Conservation (phyloP, 2,888 invertebrate species). For the Idaea aversata region DNA sequence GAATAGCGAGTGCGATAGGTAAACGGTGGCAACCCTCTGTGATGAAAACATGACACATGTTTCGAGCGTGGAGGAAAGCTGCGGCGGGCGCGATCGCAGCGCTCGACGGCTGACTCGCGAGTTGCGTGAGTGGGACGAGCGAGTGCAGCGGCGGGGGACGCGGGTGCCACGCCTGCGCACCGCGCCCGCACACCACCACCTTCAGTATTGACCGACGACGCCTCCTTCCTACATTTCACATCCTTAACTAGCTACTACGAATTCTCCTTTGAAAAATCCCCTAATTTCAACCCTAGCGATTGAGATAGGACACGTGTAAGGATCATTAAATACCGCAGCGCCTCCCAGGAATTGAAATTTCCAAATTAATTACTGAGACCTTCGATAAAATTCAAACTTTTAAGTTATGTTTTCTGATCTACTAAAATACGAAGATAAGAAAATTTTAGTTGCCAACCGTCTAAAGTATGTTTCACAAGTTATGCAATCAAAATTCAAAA, state of each 20-base stretch:
- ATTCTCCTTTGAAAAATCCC: conserved; percentile 75
- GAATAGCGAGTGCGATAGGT: conserved; percentile 43
- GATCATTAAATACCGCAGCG: conserved; percentile 35
- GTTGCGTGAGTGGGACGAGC: conserved; percentile 68
- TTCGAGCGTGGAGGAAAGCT: conserved; percentile 55
- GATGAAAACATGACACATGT: conserved; percentile 79
- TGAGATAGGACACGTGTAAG: conserved; percentile 68
- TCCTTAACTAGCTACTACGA: conserved; percentile 77
- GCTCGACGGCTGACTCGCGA: conserved; percentile 76
- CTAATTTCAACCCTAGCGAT: conserved; percentile 65
- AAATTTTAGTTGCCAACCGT: conserved; percentile 18
- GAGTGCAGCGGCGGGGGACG: conserved; percentile 41
- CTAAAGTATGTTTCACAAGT: conserved; percentile 25
- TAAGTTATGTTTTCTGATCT: conserved; percentile 6
- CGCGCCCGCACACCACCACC: conserved; percentile 72
- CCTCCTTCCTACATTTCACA: conserved; percentile 78
- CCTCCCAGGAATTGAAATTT: conserved; percentile 3
- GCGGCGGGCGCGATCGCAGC: conserved; percentile 71
- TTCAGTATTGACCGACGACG: conserved; percentile 77
- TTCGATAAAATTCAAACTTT: conserved; percentile 7
- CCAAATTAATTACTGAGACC: conserved; percentile 6
- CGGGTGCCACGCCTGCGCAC: conserved; percentile 70
- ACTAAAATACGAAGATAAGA: conserved; percentile 13
- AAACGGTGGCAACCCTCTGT: conserved; percentile 60
- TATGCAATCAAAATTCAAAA: conserved; percentile 33